phyloP scores from a whole-genome alignment of 2,113 vertebrate genomes.

The Pachyramphus minor region DNA sequence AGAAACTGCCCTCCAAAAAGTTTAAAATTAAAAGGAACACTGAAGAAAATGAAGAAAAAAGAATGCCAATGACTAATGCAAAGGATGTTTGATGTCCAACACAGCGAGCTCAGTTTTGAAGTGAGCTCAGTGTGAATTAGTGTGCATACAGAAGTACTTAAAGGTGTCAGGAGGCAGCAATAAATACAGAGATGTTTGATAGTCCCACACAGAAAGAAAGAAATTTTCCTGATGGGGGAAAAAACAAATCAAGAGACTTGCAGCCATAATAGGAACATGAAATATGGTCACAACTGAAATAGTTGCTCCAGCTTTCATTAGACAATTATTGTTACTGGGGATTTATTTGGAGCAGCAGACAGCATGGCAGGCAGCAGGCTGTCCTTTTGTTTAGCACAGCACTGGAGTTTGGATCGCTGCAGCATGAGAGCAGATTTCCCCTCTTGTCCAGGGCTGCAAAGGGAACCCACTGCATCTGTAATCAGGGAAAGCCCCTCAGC shows the following conservation, averaged over 20 bases:
- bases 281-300: neutral
- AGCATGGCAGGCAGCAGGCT: neutral
- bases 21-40: neutral
- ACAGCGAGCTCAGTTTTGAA: neutral
- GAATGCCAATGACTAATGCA: neutral
- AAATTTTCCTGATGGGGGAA: neutral
- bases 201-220: neutral
- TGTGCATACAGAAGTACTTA: neutral
- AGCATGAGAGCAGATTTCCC: neutral
- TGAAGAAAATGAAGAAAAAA: neutral
- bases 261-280: neutral
- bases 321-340: fast-evolving
- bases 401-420: neutral
- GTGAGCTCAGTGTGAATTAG: neutral
- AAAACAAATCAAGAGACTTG: neutral
- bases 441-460: neutral
- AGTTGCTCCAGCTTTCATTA: neutral
- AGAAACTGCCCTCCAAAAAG: neutral
- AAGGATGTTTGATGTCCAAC: neutral
- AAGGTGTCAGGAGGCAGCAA: neutral
- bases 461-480: neutral
- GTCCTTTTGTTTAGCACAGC: neutral
- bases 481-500: neutral
- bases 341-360: neutral
- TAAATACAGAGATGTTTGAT: neutral